phyloP scores from a whole-genome alignment of 30 jellyfish, hydroid and myxozoan species.

The Clytia hemisphaerica region DNA sequence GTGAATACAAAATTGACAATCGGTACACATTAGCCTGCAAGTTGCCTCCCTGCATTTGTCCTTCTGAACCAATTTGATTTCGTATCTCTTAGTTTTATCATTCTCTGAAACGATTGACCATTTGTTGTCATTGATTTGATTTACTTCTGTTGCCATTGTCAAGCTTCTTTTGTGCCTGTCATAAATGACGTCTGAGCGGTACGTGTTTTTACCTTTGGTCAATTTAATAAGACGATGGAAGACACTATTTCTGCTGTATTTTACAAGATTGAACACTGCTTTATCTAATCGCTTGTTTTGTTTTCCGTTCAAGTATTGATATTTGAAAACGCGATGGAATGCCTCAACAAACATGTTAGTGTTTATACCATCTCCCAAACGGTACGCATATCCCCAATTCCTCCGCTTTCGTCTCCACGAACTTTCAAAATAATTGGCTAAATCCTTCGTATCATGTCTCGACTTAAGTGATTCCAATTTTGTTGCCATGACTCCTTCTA shows the following conservation, averaged over 20 bases:
- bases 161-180: conserved; percentile 14
- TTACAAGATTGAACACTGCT: conserved; percentile 9
- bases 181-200: not conserved
- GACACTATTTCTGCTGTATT: conserved; percentile 6
- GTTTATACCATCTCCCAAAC: conserved; percentile 44
- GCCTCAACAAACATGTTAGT: conserved; percentile 48
- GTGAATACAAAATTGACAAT: too few species aligned
- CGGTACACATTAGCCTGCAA: too few species aligned
- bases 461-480: too few species aligned
- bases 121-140: too few species aligned
- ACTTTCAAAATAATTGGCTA: conserved; percentile 31
- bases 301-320: conserved; percentile 15
- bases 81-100: too few species aligned
- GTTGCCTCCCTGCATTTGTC: too few species aligned
- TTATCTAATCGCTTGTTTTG: conserved; percentile 31
- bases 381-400: conserved; percentile 23
- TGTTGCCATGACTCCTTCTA: too few species aligned
- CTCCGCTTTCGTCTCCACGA: too few species aligned
- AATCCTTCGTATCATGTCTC: conserved; percentile 18
- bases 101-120: too few species aligned
- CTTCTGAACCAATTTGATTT: too few species aligned
- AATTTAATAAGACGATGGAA: conserved; percentile 12
- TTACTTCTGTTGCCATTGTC: too few species aligned
- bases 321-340: conserved; percentile 39
- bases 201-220: conserved; percentile 34